Base-by-base conservation (phyloP, 2,888 invertebrate species). In the Protonemura montana region DNA sequence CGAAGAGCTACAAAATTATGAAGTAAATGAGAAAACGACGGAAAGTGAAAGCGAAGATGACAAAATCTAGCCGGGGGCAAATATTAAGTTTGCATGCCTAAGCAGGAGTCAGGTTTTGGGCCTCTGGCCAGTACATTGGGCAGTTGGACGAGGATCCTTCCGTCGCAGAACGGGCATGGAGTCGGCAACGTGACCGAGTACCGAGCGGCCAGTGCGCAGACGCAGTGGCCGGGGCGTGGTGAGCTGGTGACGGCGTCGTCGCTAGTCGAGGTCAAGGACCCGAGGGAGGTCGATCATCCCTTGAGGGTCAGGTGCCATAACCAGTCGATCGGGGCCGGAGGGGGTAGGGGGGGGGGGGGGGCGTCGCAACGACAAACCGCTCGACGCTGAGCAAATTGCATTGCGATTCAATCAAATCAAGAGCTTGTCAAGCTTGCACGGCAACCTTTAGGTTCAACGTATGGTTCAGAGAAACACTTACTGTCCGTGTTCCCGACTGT, bases 251-350 rank as follows among this genome's bases (percentile, higher is more conserved):
- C 59, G 59, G 16, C 59, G 59, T 59, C 59, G 59, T 59, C 59
- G 59, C 59, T 59, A 59, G 59, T 59, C 59, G 29, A 81, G 81
- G 81, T 81, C 81, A 81, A 81, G 81, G 81, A 81, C 81, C 81
- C 30, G 2, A 5, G 16, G 30, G 30, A 30, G 29, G 81, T 78
- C 30, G 30, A 81, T 81, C 81, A 81, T 81, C 81, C 81, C 81
- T 29, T 21, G 59, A 59, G 59, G 59, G 59, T 59, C 30, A 29
- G 81, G 29, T 81, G 81, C 28, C 78, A 78, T 78, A 78, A 78
- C 78, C 78, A 78, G 78, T 78, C 78, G 28, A 76, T 76, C 76
- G 35, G 35, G n/a, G n/a, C n/a, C n/a, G n/a, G n/a, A n/a, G n/a
- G 35, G 35, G 35, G 10, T 10, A 35, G 35, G 35, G 35, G 35